Conservation (phyloP, 2,888 invertebrate genomes). For the Prosopocoilus inquinatus region DNA sequence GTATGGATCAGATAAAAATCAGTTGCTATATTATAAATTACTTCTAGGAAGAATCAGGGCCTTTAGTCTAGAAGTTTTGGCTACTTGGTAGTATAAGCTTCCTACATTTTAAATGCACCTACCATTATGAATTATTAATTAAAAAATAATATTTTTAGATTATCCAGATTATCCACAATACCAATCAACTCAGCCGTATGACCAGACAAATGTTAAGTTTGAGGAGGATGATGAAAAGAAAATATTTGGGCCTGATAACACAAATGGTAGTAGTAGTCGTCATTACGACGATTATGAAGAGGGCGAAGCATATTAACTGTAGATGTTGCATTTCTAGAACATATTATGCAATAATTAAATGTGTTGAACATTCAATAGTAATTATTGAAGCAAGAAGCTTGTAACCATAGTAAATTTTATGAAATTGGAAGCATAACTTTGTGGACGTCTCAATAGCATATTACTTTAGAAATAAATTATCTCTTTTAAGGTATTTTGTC, state of each 20-base stretch:
- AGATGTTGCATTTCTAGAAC: too few relatives aligned
- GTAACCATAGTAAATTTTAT: too few relatives aligned
- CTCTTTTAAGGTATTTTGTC: too few relatives aligned
- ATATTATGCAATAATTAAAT: too few relatives aligned
- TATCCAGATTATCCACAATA: conserved; percentile 71
- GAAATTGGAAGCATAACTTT: too few relatives aligned
- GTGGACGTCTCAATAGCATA: too few relatives aligned
- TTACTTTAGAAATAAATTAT: too few relatives aligned
- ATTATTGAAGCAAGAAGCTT: too few relatives aligned
- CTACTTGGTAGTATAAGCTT: conserved; percentile 49
- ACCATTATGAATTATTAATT: background rate
- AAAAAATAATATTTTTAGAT: conserved; percentile 51
- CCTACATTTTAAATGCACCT: conserved; percentile 34
- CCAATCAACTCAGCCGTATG: conserved; percentile 56
- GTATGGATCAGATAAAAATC: background rate
- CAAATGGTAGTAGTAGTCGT: conserved; percentile 49
- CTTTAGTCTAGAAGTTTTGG: conserved; percentile 42
- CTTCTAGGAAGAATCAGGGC: conserved; percentile 46
- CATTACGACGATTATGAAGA: conserved; percentile 49
- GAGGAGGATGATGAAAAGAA: conserved; percentile 71
- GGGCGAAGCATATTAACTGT: conserved; percentile 48
- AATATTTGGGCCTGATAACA: conserved; percentile 60
- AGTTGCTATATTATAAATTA: conserved; percentile 25
- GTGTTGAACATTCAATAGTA: too few relatives aligned
- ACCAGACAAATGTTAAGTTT: conserved; percentile 65